phyloP scores from a whole-genome alignment of 2,888 invertebrate genomes.

The Phasia obesa region DNA sequence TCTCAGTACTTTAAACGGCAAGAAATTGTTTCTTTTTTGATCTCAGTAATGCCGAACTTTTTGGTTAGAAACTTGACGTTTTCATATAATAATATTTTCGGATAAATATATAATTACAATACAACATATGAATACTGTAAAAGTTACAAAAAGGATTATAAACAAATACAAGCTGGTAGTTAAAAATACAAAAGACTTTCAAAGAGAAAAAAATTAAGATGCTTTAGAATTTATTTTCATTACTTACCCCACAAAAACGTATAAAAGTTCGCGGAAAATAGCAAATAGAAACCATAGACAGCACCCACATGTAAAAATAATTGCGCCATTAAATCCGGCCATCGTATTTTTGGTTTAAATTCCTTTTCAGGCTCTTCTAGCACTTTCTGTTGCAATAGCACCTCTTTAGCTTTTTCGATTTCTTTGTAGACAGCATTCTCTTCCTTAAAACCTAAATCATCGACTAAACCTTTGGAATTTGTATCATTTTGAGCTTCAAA shows the following conservation, averaged over 20 bases:
- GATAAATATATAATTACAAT: too few relatives aligned
- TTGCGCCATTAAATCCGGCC: slow-evolving; percentile 89
- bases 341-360: slow-evolving; percentile 86
- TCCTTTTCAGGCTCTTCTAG: slow-evolving; percentile 64
- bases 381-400: slow-evolving; percentile 1
- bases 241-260: slow-evolving; percentile 90
- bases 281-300: slow-evolving; percentile 87
- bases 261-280: slow-evolving; percentile 85
- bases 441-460: slow-evolving; percentile 77
- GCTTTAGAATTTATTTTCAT: not conserved
- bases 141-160: too few relatives aligned
- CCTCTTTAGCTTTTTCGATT: slow-evolving; percentile 46
- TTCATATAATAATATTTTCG: too few relatives aligned
- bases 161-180: too few relatives aligned
- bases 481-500: slow-evolving; percentile 24
- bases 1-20: too few relatives aligned
- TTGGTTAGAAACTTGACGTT: too few relatives aligned
- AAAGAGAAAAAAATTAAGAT: too few relatives aligned
- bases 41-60: too few relatives aligned
- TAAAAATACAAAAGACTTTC: too few relatives aligned
- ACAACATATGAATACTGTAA: too few relatives aligned
- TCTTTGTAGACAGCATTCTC: slow-evolving; percentile 79
- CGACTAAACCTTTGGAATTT: slow-evolving; percentile 72
- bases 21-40: too few relatives aligned
- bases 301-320: slow-evolving; percentile 87